Evolutionary conservation across 1,140 invertebrate genomes (phyloP).

Genomic region (Nylanderia fulva): DNA sequence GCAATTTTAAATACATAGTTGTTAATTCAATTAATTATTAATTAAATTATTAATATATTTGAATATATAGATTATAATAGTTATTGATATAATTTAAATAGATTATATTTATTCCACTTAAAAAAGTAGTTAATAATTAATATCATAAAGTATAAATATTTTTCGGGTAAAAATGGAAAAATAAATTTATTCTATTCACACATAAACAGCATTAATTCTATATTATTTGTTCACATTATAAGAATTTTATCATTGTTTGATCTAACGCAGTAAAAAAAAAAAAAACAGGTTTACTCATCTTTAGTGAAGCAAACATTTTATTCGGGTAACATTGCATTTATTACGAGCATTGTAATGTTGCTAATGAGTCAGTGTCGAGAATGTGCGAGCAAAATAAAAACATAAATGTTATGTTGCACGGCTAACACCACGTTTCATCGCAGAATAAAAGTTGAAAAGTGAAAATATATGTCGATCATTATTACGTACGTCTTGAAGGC

Average conservation of each 20-base stretch:
- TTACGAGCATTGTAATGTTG: not conserved
- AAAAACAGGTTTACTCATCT: not conserved
- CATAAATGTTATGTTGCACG: slow-evolving; percentile 12
- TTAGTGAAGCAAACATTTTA: not conserved
- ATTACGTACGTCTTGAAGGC: not conserved
- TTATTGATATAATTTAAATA: too few species aligned
- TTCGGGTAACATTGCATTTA: slow-evolving; percentile 4
- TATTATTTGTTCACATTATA: too few species aligned
- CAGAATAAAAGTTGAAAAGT: slow-evolving; percentile 10
- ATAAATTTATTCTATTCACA: too few species aligned
- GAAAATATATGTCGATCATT: slow-evolving; percentile 37
- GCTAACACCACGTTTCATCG: not conserved
- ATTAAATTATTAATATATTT: too few species aligned
- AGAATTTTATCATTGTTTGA: not conserved
- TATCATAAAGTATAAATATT: too few species aligned
- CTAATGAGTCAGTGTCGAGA: slow-evolving; percentile 28
- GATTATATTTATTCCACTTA: too few species aligned
- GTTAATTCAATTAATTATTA: too few species aligned
- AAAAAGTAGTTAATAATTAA: too few species aligned
- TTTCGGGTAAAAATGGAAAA: too few species aligned
- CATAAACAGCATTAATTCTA: too few species aligned
- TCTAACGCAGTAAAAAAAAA: not conserved
- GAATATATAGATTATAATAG: too few species aligned
- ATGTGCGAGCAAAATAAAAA: slow-evolving; percentile 43
- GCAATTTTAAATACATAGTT: too few species aligned